Evolutionary conservation across 2,113 vertebrate genomes (phyloP).

Genomic region (Pituophis catenifer): DNA sequence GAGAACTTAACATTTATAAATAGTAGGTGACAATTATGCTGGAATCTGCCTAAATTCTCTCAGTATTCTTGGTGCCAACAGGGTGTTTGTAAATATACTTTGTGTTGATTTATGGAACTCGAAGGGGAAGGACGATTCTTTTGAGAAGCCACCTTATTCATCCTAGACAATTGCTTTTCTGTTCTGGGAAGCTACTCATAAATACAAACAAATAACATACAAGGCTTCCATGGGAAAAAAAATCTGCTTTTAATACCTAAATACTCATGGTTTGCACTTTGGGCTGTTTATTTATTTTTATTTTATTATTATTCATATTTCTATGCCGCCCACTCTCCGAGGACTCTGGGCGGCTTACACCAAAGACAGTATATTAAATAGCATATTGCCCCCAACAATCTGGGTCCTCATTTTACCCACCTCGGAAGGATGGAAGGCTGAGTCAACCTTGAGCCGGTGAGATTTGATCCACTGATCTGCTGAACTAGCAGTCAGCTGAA

Average conservation of each 20-base stretch:
- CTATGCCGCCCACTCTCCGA: no score
- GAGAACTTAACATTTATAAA: background rate
- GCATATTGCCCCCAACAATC: no score
- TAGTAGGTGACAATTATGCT: background rate
- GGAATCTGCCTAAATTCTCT: background rate
- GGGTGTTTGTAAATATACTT: background rate
- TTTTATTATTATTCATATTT: no score
- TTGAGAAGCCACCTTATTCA: slow-evolving; percentile 9
- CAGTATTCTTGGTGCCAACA: background rate
- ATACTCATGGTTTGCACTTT: background rate
- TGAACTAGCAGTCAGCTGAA: no score
- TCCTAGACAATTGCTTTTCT: background rate
- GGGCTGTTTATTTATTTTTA: background rate
- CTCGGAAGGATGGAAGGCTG: no score
- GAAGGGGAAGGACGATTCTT: background rate
- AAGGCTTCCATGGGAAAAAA: slow-evolving; percentile 4
- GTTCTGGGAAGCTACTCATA: background rate
- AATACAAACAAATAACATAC: background rate
- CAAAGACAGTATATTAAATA: no score
- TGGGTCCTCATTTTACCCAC: no score
- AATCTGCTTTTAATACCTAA: background rate
- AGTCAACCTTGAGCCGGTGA: no score
- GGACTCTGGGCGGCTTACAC: no score
- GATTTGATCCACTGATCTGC: no score
- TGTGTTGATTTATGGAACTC: background rate